Conservation (phyloP, 37 sponge, comb jelly and placozoan genomes). For the Agelas oroides region DNA sequence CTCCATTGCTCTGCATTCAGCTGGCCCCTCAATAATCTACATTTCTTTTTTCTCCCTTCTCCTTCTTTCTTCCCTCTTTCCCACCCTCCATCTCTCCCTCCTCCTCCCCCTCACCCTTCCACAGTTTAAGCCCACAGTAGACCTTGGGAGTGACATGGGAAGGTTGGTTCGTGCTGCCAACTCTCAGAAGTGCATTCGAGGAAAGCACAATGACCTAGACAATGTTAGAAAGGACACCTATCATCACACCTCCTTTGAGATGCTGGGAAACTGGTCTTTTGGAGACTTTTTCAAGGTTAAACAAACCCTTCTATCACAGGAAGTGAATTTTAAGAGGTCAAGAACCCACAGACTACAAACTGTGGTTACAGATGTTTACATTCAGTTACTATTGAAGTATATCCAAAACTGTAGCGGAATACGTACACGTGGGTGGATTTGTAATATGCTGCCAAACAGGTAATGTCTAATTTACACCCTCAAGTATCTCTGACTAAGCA, state of each 20-base stretch:
- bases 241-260: conserved; percentile 99
- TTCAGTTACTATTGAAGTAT: too few species aligned
- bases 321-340: too few species aligned
- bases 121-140: conserved; percentile 92
- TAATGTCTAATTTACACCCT: too few species aligned
- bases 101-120: conserved; percentile 11
- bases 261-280: conserved; percentile 99
- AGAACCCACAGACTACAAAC: too few species aligned
- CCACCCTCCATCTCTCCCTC: not conserved
- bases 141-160: conserved; percentile 94
- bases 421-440: too few species aligned
- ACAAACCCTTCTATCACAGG: too few species aligned
- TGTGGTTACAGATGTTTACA: too few species aligned
- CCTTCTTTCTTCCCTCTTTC: conserved; percentile 20
- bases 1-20: too few species aligned
- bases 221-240: conserved; percentile 99
- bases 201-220: conserved; percentile 99
- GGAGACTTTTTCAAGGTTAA: conserved; percentile 97
- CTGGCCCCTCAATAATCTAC: conserved; percentile 1
- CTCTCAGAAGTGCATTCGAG: conserved; percentile 98
- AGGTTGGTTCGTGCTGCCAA: conserved; percentile 90
- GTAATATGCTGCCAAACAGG: too few species aligned
- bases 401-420: too few species aligned
- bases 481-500: too few species aligned
- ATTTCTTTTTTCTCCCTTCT: conserved; percentile 22